phyloP scores from a whole-genome alignment of 1,140 invertebrate genomes.

The Bombus difficillimus region DNA sequence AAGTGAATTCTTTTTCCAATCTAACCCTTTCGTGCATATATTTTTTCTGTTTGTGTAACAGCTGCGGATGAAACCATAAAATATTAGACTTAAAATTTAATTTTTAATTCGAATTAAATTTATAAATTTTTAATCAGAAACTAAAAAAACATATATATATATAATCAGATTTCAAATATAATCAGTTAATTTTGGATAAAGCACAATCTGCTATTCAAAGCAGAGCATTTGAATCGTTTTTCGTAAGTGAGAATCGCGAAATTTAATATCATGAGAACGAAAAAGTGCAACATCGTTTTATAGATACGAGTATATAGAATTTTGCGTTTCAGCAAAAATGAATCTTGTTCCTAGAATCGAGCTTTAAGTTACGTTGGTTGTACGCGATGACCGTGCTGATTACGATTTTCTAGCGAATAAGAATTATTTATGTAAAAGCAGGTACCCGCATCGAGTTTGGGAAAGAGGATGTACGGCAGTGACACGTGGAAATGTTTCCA shows the following conservation, averaged over 20 bases:
- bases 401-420: constrained; percentile 1
- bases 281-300: neutral
- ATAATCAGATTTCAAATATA: no score
- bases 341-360: neutral
- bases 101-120: neutral
- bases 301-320: neutral
- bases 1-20: neutral
- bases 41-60: neutral
- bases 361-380: neutral
- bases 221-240: neutral
- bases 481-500: neutral
- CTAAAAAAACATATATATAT: no score
- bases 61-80: no score
- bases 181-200: neutral
- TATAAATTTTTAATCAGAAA: neutral
- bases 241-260: neutral
- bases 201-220: neutral
- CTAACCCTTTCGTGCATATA: neutral
- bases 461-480: neutral
- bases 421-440: constrained; percentile 21
- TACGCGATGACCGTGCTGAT: neutral
- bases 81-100: neutral
- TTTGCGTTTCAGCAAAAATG: constrained; percentile 1
- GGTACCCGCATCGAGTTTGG: constrained; percentile 14
- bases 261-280: neutral